phyloP scores from a whole-genome alignment of 2,888 invertebrate genomes.

The Diaphora mendica region DNA sequence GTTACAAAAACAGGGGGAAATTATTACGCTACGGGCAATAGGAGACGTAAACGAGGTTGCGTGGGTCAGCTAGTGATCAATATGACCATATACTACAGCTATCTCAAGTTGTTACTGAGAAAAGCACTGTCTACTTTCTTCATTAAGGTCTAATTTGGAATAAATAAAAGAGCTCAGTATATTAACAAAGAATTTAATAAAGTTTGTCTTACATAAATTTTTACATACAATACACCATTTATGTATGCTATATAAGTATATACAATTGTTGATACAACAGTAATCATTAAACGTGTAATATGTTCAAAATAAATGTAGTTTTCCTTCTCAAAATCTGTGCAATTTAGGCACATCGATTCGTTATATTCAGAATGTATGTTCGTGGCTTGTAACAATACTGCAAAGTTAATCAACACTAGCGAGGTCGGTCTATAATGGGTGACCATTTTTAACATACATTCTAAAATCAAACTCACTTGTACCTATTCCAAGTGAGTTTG shows the following conservation, averaged over 20 bases:
- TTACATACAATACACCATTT: slow-evolving; percentile 66
- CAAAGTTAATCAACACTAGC: too few relatives aligned
- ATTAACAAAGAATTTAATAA: slow-evolving; percentile 84
- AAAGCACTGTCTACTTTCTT: background rate
- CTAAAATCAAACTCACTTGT: too few relatives aligned
- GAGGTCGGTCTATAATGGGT: too few relatives aligned
- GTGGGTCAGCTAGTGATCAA: too few relatives aligned
- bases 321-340: slow-evolving; percentile 26
- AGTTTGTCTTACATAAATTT: slow-evolving; percentile 74
- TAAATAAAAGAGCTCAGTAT: slow-evolving; percentile 55
- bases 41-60: too few relatives aligned
- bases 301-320: slow-evolving; percentile 34
- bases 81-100: background rate
- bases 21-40: too few relatives aligned
- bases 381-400: too few relatives aligned
- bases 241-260: slow-evolving; percentile 69
- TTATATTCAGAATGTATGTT: background rate
- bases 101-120: background rate
- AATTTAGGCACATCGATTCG: slow-evolving; percentile 51
- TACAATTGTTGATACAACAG: slow-evolving; percentile 66
- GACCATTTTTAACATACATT: too few relatives aligned
- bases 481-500: too few relatives aligned
- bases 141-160: background rate
- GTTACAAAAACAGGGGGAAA: too few relatives aligned
- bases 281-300: slow-evolving; percentile 39